A percentile compares a stretch with the other conserved stretches of the same genome.
phyloP scores from a whole-genome alignment of 2,113 vertebrate genomes.

The Taxidea taxus region DNA sequence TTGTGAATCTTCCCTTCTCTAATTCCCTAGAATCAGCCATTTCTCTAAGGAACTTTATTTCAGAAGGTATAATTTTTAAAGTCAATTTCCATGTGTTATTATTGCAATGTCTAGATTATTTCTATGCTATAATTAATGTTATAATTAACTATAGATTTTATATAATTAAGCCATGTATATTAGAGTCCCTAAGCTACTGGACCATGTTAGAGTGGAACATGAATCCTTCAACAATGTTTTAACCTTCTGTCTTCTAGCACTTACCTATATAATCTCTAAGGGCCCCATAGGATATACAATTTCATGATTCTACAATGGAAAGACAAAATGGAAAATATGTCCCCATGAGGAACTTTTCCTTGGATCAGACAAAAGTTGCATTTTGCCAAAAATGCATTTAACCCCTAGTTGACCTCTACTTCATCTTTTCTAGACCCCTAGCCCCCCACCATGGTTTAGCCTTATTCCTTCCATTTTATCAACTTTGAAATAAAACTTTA shows the following conservation, averaged over 20 bases:
- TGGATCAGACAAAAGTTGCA: not conserved
- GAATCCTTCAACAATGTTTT: not conserved
- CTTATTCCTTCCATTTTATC: not conserved
- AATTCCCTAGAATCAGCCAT: not conserved
- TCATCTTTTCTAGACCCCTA: not conserved
- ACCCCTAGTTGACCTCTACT: not conserved
- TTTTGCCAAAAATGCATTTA: not conserved
- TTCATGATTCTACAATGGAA: not conserved
- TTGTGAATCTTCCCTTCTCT: not conserved
- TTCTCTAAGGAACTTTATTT: not conserved
- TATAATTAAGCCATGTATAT: not conserved
- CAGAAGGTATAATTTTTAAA: not conserved
- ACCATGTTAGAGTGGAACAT: not conserved
- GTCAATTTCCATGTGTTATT: not conserved
- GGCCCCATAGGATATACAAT: not conserved
- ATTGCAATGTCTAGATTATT: not conserved
- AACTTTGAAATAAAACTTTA: conserved; percentile 2
- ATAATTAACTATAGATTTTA: conserved; percentile 38
- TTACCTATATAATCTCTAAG: not conserved
- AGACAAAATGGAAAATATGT: not conserved
- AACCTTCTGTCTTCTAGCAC: not conserved
- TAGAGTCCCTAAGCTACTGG: not conserved
- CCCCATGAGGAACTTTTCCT: not conserved
- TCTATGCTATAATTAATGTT: not conserved
- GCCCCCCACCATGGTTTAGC: not conserved